Conservation (phyloP, 2,113 vertebrate genomes). For the Microtus richardsoni region DNA sequence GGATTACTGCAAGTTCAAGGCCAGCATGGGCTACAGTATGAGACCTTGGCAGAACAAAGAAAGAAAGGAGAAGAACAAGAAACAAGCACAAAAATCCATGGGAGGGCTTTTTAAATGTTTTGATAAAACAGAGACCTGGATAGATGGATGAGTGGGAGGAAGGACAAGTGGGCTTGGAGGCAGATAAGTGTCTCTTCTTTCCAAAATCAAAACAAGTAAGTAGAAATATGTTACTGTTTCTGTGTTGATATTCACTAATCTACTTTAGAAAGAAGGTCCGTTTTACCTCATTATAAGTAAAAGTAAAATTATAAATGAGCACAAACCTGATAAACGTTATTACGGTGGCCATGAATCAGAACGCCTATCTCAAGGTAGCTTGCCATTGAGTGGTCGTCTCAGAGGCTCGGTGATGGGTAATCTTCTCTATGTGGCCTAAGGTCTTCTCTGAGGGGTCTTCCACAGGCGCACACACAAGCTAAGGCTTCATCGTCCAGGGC, state of each 20-base stretch:
- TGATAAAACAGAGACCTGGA: background rate
- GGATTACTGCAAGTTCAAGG: background rate
- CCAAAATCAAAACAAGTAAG: slow-evolving; percentile 38
- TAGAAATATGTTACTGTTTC: background rate
- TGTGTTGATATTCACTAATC: background rate
- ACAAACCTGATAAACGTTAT: background rate
- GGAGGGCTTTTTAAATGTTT: background rate
- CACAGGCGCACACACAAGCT: background rate
- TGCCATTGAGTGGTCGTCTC: background rate
- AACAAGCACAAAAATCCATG: background rate
- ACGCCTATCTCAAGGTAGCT: background rate
- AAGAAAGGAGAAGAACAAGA: background rate
- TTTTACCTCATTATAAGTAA: slow-evolving; percentile 13
- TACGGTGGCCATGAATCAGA: background rate
- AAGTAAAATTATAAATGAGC: background rate
- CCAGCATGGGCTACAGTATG: no score
- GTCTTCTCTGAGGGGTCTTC: background rate
- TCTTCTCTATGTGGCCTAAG: background rate
- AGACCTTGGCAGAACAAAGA: background rate
- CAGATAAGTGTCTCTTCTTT: background rate
- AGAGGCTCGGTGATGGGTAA: background rate
- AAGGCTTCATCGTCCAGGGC: background rate
- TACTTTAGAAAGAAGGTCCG: background rate
- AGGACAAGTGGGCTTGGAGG: background rate
- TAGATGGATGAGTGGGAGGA: background rate